Conservation (phyloP, 2,113 vertebrate species). For the Phyllostomus hastatus region DNA sequence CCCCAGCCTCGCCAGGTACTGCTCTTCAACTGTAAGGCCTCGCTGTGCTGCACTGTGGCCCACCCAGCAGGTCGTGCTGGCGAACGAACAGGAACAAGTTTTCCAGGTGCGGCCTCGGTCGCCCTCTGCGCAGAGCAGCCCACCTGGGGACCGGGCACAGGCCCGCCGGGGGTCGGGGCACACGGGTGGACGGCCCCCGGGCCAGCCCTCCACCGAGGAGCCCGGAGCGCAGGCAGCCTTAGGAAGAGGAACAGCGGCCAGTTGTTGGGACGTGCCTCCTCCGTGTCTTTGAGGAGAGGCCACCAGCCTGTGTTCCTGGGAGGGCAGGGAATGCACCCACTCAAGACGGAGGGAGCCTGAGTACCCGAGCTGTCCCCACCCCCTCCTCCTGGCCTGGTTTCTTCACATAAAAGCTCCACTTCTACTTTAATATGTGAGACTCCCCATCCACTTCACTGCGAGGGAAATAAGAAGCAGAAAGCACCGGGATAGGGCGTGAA, state of each 20-base stretch:
- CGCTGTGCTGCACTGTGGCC: neutral
- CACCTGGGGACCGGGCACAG: accelerated
- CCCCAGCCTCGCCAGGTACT: too few species aligned
- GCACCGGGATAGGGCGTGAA: neutral
- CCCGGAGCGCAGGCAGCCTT: neutral
- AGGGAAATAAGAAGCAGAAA: neutral
- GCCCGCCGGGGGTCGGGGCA: neutral
- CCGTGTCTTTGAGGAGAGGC: neutral
- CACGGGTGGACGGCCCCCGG: accelerated
- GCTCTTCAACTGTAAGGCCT: neutral
- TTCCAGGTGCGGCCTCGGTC: accelerated
- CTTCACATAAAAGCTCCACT: neutral
- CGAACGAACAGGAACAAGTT: neutral
- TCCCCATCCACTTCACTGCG: neutral
- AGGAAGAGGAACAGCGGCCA: neutral
- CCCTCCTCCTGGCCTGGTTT: neutral
- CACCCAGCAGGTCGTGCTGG: accelerated
- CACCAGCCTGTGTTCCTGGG: neutral
- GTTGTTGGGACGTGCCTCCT: neutral
- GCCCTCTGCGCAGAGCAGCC: accelerated
- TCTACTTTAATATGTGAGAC: neutral
- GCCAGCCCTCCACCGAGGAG: accelerated
- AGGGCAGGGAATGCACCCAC: too few species aligned
- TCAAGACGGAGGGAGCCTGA: neutral
- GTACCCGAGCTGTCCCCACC: neutral